phyloP scores from a whole-genome alignment of 2,888 invertebrate species.

The Epinotia brunnichana region DNA sequence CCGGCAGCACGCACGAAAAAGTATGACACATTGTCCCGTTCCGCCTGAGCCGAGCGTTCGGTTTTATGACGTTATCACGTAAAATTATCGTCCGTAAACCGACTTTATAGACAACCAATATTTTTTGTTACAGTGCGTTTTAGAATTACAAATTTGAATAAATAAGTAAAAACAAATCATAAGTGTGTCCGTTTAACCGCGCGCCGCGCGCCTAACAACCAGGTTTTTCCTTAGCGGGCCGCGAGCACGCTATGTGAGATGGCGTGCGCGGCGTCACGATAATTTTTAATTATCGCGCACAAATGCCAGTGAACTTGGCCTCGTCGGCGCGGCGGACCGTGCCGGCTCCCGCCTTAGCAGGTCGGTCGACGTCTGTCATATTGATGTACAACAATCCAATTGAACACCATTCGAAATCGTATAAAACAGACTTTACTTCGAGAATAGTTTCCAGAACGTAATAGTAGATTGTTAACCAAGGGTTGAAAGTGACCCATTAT shows the following conservation, averaged over 20 bases:
- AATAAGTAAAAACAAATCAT: background rate
- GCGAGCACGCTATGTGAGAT: slow-evolving; percentile 69
- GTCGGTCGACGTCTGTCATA: slow-evolving; percentile 70
- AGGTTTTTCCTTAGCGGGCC: slow-evolving; percentile 53
- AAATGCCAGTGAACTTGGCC: slow-evolving; percentile 84
- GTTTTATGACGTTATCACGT: no score
- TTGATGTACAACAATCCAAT: slow-evolving; percentile 28
- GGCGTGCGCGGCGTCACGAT: slow-evolving; percentile 82
- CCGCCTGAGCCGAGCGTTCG: no score
- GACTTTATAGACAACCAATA: no score
- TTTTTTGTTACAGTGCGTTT: background rate
- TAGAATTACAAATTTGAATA: background rate
- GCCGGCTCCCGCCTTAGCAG: slow-evolving; percentile 70
- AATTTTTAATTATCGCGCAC: slow-evolving; percentile 83
- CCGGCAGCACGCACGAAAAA: no score
- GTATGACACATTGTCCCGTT: no score
- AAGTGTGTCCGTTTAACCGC: slow-evolving; percentile 27
- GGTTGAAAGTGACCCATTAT: no score
- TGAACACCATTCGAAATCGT: slow-evolving; percentile 4
- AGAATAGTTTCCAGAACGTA: slow-evolving; percentile 5
- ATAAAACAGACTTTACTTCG: background rate
- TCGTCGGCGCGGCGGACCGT: slow-evolving; percentile 66
- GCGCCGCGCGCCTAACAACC: slow-evolving; percentile 39
- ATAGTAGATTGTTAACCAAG: no score
- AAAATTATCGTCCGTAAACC: no score